Evolutionary conservation across 2,888 invertebrate species (phyloP).

Genomic region (Drosophila borborema): DNA sequence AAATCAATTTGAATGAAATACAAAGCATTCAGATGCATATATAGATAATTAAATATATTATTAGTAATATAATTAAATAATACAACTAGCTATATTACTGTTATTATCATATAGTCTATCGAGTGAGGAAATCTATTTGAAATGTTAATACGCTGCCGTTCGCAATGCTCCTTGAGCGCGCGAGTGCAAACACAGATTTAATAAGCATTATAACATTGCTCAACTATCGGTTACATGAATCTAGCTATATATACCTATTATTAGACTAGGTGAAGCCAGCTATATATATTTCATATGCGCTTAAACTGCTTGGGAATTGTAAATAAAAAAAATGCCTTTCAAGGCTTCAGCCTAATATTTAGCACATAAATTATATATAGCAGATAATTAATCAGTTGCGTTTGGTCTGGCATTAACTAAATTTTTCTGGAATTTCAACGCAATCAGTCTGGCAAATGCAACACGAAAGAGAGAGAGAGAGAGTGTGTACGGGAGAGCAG

Average conservation of each 20-base stretch:
- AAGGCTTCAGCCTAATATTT: not conserved
- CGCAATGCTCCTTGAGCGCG: not conserved
- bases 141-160: not conserved
- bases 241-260: not conserved
- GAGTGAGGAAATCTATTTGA: not conserved
- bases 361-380: conserved; percentile 13
- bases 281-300: not conserved
- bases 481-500: not conserved
- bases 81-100: not conserved
- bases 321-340: not conserved
- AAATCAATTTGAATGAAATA: not conserved
- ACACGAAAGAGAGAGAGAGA: not conserved
- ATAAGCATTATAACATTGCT: conserved; percentile 2
- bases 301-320: conserved; percentile 3
- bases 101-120: not conserved
- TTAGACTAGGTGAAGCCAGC: not conserved
- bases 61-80: too few species aligned
- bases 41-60: not conserved
- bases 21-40: not conserved
- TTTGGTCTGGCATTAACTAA: conserved; percentile 10
- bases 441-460: conserved; percentile 12
- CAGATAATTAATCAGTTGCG: conserved; percentile 14
- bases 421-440: conserved; percentile 38
- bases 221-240: not conserved
- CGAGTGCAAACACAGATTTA: not conserved